Evolutionary conservation across 2,113 vertebrate genomes (phyloP).

Genomic region (Phylloscopus trochilus): DNA sequence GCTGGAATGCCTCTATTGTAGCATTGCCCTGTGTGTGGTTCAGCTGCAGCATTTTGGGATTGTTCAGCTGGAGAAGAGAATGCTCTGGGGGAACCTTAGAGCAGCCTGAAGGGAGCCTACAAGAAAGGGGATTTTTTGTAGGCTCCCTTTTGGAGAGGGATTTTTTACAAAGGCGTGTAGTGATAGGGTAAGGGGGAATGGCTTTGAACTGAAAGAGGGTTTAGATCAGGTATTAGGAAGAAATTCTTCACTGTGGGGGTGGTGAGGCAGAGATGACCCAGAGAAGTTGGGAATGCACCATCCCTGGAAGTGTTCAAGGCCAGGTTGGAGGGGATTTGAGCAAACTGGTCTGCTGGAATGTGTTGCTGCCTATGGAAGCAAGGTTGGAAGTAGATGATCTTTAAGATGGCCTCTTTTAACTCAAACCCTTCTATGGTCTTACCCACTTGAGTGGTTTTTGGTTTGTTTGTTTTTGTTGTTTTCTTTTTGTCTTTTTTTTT

Average conservation of each 20-base stretch:
- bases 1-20: neutral
- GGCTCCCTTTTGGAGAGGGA: neutral
- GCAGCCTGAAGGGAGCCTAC: neutral
- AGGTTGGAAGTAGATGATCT: neutral
- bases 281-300: neutral
- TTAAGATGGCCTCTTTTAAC: neutral
- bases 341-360: neutral
- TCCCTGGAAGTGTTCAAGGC: neutral
- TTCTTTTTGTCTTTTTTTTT: neutral
- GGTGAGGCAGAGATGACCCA: neutral
- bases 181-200: neutral
- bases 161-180: too few relatives aligned
- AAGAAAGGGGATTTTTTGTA: too few relatives aligned
- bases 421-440: neutral
- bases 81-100: neutral
- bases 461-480: neutral
- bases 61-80: rapidly evolving
- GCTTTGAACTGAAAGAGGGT: neutral
- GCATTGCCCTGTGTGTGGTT: rapidly evolving
- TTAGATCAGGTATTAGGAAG: neutral
- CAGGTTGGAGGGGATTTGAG: neutral
- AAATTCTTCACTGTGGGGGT: neutral
- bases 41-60: neutral
- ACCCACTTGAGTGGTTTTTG: neutral
- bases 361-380: neutral